Percentiles rank a stretch among this genome's conserved stretches.
Conservation (phyloP, 2,797 vertebrate species). For the Hemitrygon akajei region DNA sequence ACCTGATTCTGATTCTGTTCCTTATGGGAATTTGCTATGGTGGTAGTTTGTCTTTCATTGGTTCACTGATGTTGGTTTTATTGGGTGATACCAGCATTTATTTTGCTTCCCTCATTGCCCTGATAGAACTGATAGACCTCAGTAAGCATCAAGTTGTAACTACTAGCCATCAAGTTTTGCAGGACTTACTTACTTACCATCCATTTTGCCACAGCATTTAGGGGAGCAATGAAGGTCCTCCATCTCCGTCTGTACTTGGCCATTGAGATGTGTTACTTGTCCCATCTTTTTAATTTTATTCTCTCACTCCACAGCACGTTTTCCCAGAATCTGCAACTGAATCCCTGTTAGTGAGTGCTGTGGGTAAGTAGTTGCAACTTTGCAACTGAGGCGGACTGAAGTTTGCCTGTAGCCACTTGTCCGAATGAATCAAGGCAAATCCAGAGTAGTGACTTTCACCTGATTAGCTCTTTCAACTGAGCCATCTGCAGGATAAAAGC, state of each 20-base stretch:
- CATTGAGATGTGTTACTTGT: too few species aligned
- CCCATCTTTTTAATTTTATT: too few species aligned
- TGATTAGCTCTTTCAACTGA: constrained; percentile 59
- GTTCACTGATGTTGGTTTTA: not conserved
- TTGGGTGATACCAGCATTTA: not conserved
- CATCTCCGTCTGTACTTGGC: too few species aligned
- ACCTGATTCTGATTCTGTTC: not conserved
- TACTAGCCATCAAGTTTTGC: not conserved
- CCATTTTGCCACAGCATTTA: too few species aligned
- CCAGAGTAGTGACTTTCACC: constrained; percentile 51
- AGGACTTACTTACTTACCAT: not conserved
- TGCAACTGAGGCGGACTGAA: too few species aligned
- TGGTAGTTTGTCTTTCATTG: not conserved
- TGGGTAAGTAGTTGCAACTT: too few species aligned
- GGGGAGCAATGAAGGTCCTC: too few species aligned
- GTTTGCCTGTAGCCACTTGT: too few species aligned
- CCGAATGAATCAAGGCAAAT: too few species aligned
- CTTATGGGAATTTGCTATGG: not conserved
- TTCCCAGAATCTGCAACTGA: too few species aligned
- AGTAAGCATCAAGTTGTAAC: not conserved
- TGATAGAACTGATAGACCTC: not conserved
- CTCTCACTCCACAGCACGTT: too few species aligned
- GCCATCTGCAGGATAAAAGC: constrained; percentile 51
- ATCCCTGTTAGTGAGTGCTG: too few species aligned
- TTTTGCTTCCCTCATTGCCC: not conserved